Base-by-base conservation (phyloP, 1,140 invertebrate species). In the Apocrypta bakeri region DNA sequence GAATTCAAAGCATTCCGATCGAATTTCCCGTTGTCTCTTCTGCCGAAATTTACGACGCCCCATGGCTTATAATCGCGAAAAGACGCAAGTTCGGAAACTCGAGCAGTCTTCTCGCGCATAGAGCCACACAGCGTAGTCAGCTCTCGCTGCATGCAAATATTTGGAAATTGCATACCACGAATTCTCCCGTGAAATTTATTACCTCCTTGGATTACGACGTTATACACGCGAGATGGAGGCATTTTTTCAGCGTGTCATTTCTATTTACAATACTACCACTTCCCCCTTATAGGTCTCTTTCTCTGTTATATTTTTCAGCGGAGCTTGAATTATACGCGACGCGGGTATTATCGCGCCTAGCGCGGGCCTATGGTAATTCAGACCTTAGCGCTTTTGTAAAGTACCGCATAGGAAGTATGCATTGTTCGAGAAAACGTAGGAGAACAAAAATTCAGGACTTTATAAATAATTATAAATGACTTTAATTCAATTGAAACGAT, bases 401-500 rank as follows among this genome's bases (percentile, higher is more conserved):
- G 76, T 42, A 69, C 33, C 33, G 33, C n/a, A n/a, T n/a, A n/a
- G n/a, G n/a, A n/a, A n/a, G n/a, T n/a, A n/a, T n/a, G n/a, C n/a
- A n/a, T n/a, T n/a, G n/a, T n/a, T n/a, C n/a, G n/a, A n/a, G n/a
- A n/a, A n/a, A n/a, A n/a, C n/a, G n/a, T n/a, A n/a, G n/a, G n/a
- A n/a, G n/a, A n/a, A n/a, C n/a, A n/a, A n/a, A n/a, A n/a, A n/a
- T n/a, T n/a, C n/a, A n/a, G n/a, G n/a, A n/a, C n/a, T n/a, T n/a
- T n/a, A n/a, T n/a, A n/a, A n/a, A n/a, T n/a, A n/a, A n/a, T n/a
- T n/a, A n/a, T 68, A 25, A 37, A 37, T 9, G 89, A 91, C 84
- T 89, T 91, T 91, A 91, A 91, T 91, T 91, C 89, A 91, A 91
- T 91, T 90, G 86, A 79, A 81, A 84, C 85, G 88, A 89, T 90